Evolutionary conservation across 2,113 vertebrate species (phyloP), one percentile per base, ranked within the genome.

Genomic region (Physeter macrocephalus): DNA sequence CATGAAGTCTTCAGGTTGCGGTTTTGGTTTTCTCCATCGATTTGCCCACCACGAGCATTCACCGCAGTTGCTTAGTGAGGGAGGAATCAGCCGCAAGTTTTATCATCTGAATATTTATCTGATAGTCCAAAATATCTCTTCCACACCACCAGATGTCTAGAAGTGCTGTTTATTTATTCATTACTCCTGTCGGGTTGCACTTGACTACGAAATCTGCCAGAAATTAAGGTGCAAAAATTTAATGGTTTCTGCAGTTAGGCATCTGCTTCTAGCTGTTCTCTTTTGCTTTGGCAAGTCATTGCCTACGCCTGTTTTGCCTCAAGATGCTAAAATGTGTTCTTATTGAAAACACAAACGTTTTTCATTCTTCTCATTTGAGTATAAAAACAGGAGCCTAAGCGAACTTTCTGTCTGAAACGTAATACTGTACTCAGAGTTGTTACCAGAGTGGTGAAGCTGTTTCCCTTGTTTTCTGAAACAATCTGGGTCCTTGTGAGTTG

Each of bases 101-200:
- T 69, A 59, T 78, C 82, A 86, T 85, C 88, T 93, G 96, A 88
- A 95, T 97, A 93, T 96, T 96, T 96, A 96, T 95, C 93, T 95
- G 78, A 59, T 94, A 90, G 84, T 71, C 75, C n/a, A 85, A 88
- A 90, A 97, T 96, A 94, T 72, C 66, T 54, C 21, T 93, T 83
- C 93, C 92, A 96, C 86, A 18, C 49, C 57, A 43, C 77, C 95
- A 98, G 86, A 90, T 94, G 91, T 94, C 94, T 96, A 69, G 64
- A 90, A 27, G 59, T 93, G 93, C 93, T 96, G 93, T 88, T 93
- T 96, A 31, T 97, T 90, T 95, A 92, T 93, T 96, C 93, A 62
- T 93, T 74, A 80, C n/a, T 52, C 61, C 71, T 80, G 62, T 93
- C 52, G 54, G 89, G 92, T 97, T 94, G 82, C 17, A 27, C 88